Evolutionary conservation across 2,797 vertebrate genomes (phyloP), one percentile per base, ranked within the genome.

Genomic region (Siniperca undulata): DNA sequence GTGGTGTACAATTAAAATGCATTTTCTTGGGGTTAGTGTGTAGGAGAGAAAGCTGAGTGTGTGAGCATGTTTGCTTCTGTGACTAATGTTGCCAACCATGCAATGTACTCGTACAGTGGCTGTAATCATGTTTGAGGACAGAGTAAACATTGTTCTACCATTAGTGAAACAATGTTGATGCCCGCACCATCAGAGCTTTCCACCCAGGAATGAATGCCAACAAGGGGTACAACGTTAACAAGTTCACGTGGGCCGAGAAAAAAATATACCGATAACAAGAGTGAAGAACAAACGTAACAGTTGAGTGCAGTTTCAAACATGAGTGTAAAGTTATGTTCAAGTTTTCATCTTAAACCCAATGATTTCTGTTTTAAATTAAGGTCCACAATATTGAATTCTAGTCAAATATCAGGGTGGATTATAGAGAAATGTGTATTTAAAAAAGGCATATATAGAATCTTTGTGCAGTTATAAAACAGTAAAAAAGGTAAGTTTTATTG

Each of bases 111-210:
- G 61, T 59, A 44, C 60, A 71, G 66, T 59, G 70, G 74, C 55
- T 74, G 72, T 52, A 69, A 44, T 70, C 74, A 52, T 64, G 77
- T 77, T 74, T 53, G 36, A 81, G 80, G 77, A 78, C 80, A 74
- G 84, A 84, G 88, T 74, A 81, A 90, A 92, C 53, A 82, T 42
- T 82, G 36, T 68, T 76, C 58, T 6, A 5, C 30, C 70, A 50
- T 70, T 50, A 66, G 82, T 56, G 56, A 76, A 58, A 62, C 66
- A 68, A 64, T 46, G 52, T 64, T 55, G 62, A 88, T 40, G 74
- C 5, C 24, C 24, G 69, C 72, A 77, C 71, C 86, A 82, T 86
- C 81, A 77, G 36, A 77, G 38, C 53, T 30, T 77, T 81, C 75
- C 82, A 79, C 58, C 36, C 48, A 70, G 70, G 27, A 61, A 14